phyloP scores from a whole-genome alignment of 2,113 vertebrate genomes.

The Callopanchax toddi region DNA sequence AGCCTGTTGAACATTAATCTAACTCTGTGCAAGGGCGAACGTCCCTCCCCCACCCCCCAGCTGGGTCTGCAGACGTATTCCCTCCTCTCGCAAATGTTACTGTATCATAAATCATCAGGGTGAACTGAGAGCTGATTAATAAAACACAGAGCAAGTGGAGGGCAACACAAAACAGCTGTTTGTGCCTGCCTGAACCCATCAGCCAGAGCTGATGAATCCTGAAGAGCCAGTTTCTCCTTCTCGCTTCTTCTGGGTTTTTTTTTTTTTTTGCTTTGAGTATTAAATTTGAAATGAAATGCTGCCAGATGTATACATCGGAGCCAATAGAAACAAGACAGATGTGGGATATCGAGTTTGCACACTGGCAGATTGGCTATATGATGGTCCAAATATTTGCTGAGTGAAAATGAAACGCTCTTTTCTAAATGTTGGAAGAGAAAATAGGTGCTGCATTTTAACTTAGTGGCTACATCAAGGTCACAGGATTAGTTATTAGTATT shows the following conservation, averaged over 20 bases:
- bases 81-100: constrained; percentile 45
- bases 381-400: constrained; percentile 36
- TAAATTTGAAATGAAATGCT: constrained; percentile 52
- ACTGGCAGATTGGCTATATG: constrained; percentile 50
- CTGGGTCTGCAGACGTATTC: constrained; percentile 50
- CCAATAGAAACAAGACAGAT: constrained; percentile 71
- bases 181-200: constrained; percentile 53
- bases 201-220: constrained; percentile 57
- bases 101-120: constrained; percentile 66
- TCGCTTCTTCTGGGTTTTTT: constrained; percentile 35
- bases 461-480: constrained; percentile 42
- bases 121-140: constrained; percentile 70
- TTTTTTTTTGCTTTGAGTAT: constrained; percentile 46
- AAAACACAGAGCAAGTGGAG: constrained; percentile 67
- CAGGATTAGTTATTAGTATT: constrained; percentile 34
- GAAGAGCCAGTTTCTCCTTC: constrained; percentile 53
- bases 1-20: constrained; percentile 75
- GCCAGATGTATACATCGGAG: constrained; percentile 33
- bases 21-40: constrained; percentile 62
- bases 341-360: constrained; percentile 54
- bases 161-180: constrained; percentile 79
- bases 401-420: constrained; percentile 31
- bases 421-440: constrained; percentile 29
- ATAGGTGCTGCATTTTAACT: constrained; percentile 27
- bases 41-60: constrained; percentile 36